Evolutionary conservation across 2,797 vertebrate species (phyloP), one percentile per base, ranked within the genome.

Genomic region (Loris lydekkerianus): DNA sequence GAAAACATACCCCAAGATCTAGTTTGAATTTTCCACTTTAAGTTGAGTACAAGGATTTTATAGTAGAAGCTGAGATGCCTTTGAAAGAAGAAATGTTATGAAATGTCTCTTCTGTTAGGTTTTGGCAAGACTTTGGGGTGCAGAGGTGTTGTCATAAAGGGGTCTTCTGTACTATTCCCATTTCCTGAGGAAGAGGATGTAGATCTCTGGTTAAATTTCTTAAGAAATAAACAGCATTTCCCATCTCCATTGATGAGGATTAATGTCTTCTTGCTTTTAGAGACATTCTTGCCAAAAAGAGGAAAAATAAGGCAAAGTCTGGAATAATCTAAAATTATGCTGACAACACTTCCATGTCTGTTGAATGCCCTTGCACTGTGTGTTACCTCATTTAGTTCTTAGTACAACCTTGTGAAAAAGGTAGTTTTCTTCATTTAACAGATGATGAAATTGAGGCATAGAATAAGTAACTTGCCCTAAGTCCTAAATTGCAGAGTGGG

Each of bases 1-100:
- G 81, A 49, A 87, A 93, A 84, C 9, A 63, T 17, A 25, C 15
- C 31, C 49, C 29, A 84, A 86, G 76, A 89, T 56, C 3, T 43
- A 76, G 23, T 93, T 92, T 93, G 76, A 70, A 84, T 72, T 92
- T 75, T 89, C 43, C 58, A 84, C 60, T 76, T 96, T 91, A 77
- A 40, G 23, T 76, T 91, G 70, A 43, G 17, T 40, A 11, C 27
- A 69, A 10, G 25, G 18, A 25, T 49, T 96, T 94, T 94, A 63
- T 85, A 73, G 61, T 73, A 93, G 34, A 94, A 58, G 49, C 34
- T 23, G 63, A 40, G 27, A 67, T 37, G 10, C 18, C 85, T 88
- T 88, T 11, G n/a, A 73, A 69, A 17, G 40, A 86, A 70, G 70
- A 92, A 78, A 61, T 63, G 8, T 92, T 58, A 10, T n/a, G 73